phyloP scores from a whole-genome alignment of 1,140 invertebrate species.

The Oryctes rhinoceros region DNA sequence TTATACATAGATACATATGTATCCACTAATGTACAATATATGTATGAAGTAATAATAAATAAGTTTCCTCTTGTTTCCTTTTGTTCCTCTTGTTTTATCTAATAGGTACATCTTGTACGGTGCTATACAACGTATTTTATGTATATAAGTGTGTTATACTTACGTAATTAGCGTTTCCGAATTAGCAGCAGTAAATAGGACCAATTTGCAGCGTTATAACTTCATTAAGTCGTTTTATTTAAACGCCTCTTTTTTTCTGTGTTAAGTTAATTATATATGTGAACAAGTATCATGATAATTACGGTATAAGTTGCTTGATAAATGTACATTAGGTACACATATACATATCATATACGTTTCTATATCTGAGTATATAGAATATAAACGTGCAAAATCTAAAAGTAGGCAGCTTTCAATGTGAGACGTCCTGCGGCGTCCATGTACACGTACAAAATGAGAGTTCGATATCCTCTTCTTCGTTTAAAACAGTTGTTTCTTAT shows the following conservation, averaged over 20 bases:
- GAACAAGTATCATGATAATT: background rate
- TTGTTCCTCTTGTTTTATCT: background rate
- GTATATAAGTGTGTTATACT: constrained; percentile 3
- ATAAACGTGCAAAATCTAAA: too few relatives aligned
- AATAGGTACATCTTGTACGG: background rate
- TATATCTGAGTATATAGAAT: too few relatives aligned
- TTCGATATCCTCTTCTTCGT: too few relatives aligned
- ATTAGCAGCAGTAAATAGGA: background rate
- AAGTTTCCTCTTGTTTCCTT: background rate
- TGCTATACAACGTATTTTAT: background rate
- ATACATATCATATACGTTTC: too few relatives aligned
- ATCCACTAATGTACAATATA: background rate
- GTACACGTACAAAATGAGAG: too few relatives aligned
- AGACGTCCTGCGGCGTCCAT: too few relatives aligned
- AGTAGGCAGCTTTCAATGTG: too few relatives aligned
- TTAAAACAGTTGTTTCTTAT: too few relatives aligned
- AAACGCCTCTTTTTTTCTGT: background rate
- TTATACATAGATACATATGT: background rate
- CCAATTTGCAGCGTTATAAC: constrained; percentile 17
- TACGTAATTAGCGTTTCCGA: constrained; percentile 18
- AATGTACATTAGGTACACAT: too few relatives aligned
- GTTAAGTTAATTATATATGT: background rate
- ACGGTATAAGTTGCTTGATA: constrained; percentile 4
- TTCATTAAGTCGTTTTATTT: constrained; percentile 15
- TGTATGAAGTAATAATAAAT: background rate